phyloP scores from a whole-genome alignment of 1,140 invertebrate species.

The Drosophila auraria region DNA sequence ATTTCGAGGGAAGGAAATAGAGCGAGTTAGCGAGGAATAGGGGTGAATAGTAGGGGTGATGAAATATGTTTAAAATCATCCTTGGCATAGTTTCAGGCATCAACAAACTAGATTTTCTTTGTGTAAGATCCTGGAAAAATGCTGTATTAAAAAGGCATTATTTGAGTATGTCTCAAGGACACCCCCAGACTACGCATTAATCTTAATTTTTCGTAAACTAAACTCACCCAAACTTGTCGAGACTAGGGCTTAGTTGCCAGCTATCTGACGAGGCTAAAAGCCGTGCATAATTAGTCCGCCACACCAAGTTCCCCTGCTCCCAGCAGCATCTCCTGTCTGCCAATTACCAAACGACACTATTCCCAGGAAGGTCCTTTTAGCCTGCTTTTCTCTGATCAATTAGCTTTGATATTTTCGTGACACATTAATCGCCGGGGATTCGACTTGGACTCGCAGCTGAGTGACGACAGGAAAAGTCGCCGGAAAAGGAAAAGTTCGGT shows the following conservation, averaged over 20 bases:
- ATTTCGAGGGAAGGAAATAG: constrained; percentile 7
- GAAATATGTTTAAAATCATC: not conserved
- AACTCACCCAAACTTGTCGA: not conserved
- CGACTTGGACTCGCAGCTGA: constrained; percentile 17
- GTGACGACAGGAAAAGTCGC: constrained; percentile 64
- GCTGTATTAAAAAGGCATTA: not conserved
- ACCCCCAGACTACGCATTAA: not conserved
- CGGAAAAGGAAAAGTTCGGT: constrained; percentile 38
- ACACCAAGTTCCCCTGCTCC: constrained; percentile 6
- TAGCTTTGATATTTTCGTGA: constrained; percentile 79
- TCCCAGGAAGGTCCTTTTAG: constrained; percentile 12
- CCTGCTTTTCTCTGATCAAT: constrained; percentile 66
- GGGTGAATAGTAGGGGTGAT: constrained; percentile 5
- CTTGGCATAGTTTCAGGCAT: not conserved
- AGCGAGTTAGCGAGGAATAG: not conserved
- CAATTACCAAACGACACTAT: constrained; percentile 34
- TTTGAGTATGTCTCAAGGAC: not conserved
- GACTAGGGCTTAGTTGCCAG: constrained; percentile 2
- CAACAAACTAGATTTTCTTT: not conserved
- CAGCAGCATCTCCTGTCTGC: constrained; percentile 6
- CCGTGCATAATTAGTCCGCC: constrained; percentile 49
- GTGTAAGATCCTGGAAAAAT: not conserved
- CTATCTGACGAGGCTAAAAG: constrained; percentile 4
- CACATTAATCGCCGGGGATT: constrained; percentile 73
- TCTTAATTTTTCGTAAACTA: constrained; percentile 5